Percentiles rank a stretch among this genome's conserved stretches.
phyloP scores from a whole-genome alignment of 2,888 invertebrate genomes.

The Diaprepes abbreviatus region DNA sequence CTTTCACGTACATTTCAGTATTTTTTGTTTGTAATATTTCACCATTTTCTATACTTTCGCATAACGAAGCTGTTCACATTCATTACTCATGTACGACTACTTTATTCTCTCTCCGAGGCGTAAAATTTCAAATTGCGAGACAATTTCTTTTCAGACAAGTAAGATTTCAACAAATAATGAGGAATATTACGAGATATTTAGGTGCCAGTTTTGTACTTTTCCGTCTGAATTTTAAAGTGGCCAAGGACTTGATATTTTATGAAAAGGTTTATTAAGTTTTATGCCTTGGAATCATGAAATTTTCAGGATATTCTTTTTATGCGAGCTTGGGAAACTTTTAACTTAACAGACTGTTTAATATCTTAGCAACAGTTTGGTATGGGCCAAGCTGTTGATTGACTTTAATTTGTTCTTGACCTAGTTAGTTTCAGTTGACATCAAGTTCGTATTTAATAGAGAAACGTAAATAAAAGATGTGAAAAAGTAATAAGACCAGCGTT shows the following conservation, averaged over 20 bases:
- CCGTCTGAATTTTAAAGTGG: not conserved
- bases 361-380: not conserved
- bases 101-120: not conserved
- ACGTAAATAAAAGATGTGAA: too few species aligned
- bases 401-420: too few species aligned
- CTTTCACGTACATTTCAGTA: too few species aligned
- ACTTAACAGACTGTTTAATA: not conserved
- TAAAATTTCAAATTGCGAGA: not conserved
- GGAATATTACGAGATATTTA: not conserved
- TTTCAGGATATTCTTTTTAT: too few species aligned
- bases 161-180: not conserved
- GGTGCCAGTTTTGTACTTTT: conserved; percentile 11
- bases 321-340: not conserved
- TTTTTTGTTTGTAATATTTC: too few species aligned
- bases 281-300: too few species aligned
- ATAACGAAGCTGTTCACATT: conserved; percentile 32
- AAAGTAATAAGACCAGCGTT: too few species aligned
- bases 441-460: too few species aligned
- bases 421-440: too few species aligned
- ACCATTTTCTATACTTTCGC: too few species aligned
- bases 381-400: too few species aligned
- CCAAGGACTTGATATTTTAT: not conserved
- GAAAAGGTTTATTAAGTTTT: too few species aligned
- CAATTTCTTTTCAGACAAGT: not conserved
- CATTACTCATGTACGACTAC: not conserved